Conservation (phyloP, 2,113 vertebrate genomes). For the Syngnathus typhle region DNA sequence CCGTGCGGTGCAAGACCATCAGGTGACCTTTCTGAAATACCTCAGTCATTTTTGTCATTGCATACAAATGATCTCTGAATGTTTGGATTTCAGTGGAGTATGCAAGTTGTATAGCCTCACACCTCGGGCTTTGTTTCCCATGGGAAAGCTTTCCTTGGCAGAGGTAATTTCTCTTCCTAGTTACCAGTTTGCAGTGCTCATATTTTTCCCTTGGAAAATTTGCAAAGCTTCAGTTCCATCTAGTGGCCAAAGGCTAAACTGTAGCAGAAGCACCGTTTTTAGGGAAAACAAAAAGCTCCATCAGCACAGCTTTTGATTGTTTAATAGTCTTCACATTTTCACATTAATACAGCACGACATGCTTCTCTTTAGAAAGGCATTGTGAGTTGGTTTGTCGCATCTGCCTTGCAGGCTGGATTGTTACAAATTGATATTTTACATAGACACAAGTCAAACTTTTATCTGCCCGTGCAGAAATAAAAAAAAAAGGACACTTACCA, state of each 20-base stretch:
- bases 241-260: slow-evolving; percentile 34
- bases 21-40: too few species aligned
- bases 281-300: not conserved
- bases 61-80: too few species aligned
- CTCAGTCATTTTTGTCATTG: too few species aligned
- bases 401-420: slow-evolving; percentile 45
- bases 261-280: not conserved
- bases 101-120: too few species aligned
- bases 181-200: not conserved
- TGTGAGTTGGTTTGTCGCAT: slow-evolving; percentile 19
- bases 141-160: not conserved
- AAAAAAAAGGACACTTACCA: not conserved
- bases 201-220: not conserved
- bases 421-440: slow-evolving; percentile 21
- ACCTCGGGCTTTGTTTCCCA: not conserved
- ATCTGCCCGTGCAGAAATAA: slow-evolving; percentile 8
- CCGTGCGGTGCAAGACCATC: too few species aligned
- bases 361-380: slow-evolving; percentile 13
- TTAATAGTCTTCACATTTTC: slow-evolving; percentile 26
- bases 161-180: not conserved
- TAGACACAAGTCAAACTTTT: slow-evolving; percentile 1
- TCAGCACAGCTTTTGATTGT: not conserved
- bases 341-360: slow-evolving; percentile 26
- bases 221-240: slow-evolving; percentile 25
- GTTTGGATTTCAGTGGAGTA: too few species aligned